Evolutionary conservation across 2,797 vertebrate genomes (phyloP).

Genomic region (Pithecia hirsuta): DNA sequence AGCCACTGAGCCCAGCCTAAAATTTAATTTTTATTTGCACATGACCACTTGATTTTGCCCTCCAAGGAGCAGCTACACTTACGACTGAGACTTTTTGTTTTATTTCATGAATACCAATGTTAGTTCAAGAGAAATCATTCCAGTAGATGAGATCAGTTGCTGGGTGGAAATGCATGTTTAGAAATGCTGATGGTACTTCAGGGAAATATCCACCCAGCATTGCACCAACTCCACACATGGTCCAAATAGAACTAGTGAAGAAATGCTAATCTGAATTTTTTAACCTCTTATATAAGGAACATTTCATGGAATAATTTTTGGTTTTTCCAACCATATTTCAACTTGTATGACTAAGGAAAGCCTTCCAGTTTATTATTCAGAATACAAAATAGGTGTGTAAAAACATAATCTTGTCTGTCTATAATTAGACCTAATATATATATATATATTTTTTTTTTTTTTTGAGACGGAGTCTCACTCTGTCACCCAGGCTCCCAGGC

Average conservation of each 20-base stretch:
- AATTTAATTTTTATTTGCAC: background rate
- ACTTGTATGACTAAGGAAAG: background rate
- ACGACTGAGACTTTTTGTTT: background rate
- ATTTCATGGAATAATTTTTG: background rate
- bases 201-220: background rate
- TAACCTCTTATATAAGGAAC: background rate
- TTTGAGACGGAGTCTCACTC: too few relatives aligned
- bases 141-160: background rate
- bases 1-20: too few relatives aligned
- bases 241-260: background rate
- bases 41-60: background rate
- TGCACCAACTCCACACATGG: background rate
- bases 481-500: too few relatives aligned
- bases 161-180: background rate
- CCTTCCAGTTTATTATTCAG: background rate
- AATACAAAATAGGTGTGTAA: background rate
- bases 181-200: background rate
- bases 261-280: background rate
- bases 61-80: background rate
- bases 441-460: too few relatives aligned
- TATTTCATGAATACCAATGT: background rate
- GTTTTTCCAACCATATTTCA: slow-evolving; percentile 12
- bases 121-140: background rate
- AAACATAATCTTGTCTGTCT: background rate
- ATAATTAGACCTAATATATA: background rate